Percentiles rank a stretch among this genome's conserved stretches.
phyloP scores from a whole-genome alignment of 2,888 invertebrate genomes.

The Crocallis elinguaria region DNA sequence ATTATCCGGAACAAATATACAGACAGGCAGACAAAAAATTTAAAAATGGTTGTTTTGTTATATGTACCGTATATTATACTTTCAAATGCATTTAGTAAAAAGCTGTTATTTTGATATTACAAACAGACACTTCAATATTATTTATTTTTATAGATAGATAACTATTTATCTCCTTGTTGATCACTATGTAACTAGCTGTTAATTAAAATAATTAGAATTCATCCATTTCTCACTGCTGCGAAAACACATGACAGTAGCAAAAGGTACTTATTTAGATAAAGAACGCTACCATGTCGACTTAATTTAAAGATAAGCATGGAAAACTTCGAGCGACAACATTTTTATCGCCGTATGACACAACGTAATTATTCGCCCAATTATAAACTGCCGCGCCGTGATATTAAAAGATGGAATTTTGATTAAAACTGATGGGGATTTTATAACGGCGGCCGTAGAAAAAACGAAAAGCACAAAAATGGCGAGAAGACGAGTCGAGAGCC shows the following conservation, averaged over 20 bases:
- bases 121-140: too few relatives aligned
- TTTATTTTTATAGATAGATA: too few relatives aligned
- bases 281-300: not conserved
- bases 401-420: slow-evolving; percentile 78
- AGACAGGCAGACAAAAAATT: too few relatives aligned
- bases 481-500: slow-evolving; percentile 64
- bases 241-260: slow-evolving; percentile 11
- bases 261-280: too few relatives aligned
- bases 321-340: slow-evolving; percentile 51
- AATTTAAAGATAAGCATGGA: slow-evolving; percentile 56
- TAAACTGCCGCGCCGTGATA: slow-evolving; percentile 66
- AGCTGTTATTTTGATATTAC: too few relatives aligned
- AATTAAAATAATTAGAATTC: slow-evolving; percentile 1
- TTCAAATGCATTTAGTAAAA: too few relatives aligned
- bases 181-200: slow-evolving; percentile 1
- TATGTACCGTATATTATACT: too few relatives aligned
- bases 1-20: too few relatives aligned
- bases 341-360: slow-evolving; percentile 65
- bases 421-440: slow-evolving; percentile 77
- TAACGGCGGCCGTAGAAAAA: slow-evolving; percentile 70
- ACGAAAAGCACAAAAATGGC: slow-evolving; percentile 71
- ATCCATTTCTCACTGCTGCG: slow-evolving; percentile 2
- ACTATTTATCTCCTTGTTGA: not conserved
- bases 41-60: too few relatives aligned
- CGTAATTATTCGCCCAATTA: slow-evolving; percentile 74